Percentiles rank a stretch among this genome's conserved stretches.
Evolutionary conservation across 2,888 invertebrate species (phyloP).

Genomic region (Eudasyphora cyanicolor): DNA sequence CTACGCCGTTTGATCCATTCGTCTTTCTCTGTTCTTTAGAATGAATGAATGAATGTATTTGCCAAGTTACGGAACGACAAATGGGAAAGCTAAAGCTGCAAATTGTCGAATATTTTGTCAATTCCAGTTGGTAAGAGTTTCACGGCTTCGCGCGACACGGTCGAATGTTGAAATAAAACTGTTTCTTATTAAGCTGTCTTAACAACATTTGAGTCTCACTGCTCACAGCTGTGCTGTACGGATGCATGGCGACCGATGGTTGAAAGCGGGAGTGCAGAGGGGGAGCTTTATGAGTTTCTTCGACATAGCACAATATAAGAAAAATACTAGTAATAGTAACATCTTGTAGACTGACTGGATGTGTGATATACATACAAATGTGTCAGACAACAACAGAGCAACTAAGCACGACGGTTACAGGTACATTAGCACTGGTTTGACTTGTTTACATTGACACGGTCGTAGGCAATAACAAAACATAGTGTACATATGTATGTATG

Average conservation of each 20-base stretch:
- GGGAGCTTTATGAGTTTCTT: constrained; percentile 10
- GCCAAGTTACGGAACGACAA: neutral
- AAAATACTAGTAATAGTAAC: neutral
- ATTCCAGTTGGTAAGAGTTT: constrained; percentile 23
- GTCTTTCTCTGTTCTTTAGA: constrained; percentile 5
- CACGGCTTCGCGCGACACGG: constrained; percentile 48
- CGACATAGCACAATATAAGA: constrained; percentile 13
- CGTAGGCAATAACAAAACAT: neutral
- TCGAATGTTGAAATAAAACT: constrained; percentile 59
- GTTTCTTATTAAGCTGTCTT: constrained; percentile 45
- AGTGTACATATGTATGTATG: no score
- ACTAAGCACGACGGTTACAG: constrained; percentile 37
- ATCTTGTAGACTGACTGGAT: constrained; percentile 11
- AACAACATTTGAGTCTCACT: constrained; percentile 40
- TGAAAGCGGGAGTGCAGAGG: constrained; percentile 42
- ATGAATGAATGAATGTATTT: neutral
- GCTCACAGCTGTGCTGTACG: constrained; percentile 14
- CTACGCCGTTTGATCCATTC: neutral
- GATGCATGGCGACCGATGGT: constrained; percentile 30
- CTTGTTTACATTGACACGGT: constrained; percentile 39
- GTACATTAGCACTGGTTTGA: constrained; percentile 47
- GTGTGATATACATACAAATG: constrained; percentile 23
- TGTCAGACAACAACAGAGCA: constrained; percentile 10
- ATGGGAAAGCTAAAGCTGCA: neutral
- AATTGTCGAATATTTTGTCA: constrained; percentile 1